These are phyloP conservation scores for Limonius californicus DNA, from an alignment of 1,140 invertebrate genomes.

Conservation along the genomic window DNA sequence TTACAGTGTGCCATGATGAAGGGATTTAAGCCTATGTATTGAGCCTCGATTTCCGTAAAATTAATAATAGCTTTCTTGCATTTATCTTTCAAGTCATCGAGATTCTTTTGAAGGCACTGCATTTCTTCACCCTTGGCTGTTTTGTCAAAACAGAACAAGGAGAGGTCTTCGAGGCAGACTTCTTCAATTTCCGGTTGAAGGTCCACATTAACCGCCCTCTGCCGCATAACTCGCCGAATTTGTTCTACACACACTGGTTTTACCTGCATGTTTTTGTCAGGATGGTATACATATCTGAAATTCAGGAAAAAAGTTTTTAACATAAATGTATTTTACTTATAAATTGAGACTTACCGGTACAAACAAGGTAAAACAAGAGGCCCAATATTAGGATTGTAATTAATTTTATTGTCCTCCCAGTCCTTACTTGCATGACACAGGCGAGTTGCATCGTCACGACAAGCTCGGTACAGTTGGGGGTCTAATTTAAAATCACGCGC, in stretches of 20 bases:
- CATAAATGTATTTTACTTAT: neutral
- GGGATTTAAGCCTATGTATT: constrained; percentile 81
- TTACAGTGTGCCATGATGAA: constrained; percentile 79
- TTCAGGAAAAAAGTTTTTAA: too few relatives aligned
- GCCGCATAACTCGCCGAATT: constrained; percentile 86
- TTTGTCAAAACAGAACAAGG: constrained; percentile 77
- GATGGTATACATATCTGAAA: constrained; percentile 70
- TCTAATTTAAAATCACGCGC: constrained; percentile 92
- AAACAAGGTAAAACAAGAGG: constrained; percentile 89
- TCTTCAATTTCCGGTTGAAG: constrained; percentile 92
- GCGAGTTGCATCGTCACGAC: constrained; percentile 78
- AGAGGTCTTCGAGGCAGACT: constrained; percentile 81
- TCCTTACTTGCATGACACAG: constrained; percentile 76
- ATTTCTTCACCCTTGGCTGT: constrained; percentile 84
- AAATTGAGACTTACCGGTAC: constrained; percentile 53
- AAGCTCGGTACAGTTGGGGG: constrained; percentile 79
- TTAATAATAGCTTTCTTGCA: constrained; percentile 53
- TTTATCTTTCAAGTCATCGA: constrained; percentile 59
- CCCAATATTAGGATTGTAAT: constrained; percentile 62
- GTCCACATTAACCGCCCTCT: constrained; percentile 86
- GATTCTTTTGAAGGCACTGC: constrained; percentile 87
- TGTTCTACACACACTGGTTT: constrained; percentile 68
- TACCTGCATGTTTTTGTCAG: constrained; percentile 61
- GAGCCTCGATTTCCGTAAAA: constrained; percentile 86
- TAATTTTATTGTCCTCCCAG: constrained; percentile 68